Evolutionary conservation across 1,140 invertebrate genomes (phyloP), one percentile per base, ranked within the genome.

Genomic region (Lordiphosa stackelbergi): DNA sequence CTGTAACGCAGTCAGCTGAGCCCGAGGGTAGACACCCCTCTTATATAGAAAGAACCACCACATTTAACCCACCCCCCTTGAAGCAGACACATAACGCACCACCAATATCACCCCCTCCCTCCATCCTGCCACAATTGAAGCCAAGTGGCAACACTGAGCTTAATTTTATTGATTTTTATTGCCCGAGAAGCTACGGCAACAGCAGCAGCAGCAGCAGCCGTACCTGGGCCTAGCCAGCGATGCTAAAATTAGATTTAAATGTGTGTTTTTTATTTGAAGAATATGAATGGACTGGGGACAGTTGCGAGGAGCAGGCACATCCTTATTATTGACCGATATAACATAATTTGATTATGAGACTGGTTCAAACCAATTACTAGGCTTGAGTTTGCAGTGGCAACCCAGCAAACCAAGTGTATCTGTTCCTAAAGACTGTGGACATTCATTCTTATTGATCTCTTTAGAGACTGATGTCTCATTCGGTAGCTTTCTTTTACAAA

Each of bases 121-220:
- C 28, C 16, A 11, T 4, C 11, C 16, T 16, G 34, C 40, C 46
- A 40, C 40, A 43, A 56, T 53, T 49, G 46, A 53, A 66, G 64
- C 57, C 41, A 73, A 69, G 53, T 73, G 75, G 70, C 75, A 79
- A 36, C 73, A 74, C 75, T 69, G 63, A 64, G 72, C 75, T 77
- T 77, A 73, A 62, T 62, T 59, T 59, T 83, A 81, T 81, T 69
- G 75, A 81, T 81, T 81, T 81, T 83, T 45, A 38, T 35, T 28
- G 34, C 42, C 42, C 42, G 28, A 31, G 28, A 7, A 31, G 28
- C 28, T 8, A 31, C 28, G 8, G 35, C 48, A 19, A 19, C 19
- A 22, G 5, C 11, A 40, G 19, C n/a, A n/a, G n/a, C n/a, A n/a
- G 19, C 37, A 36, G 36, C 41, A 48, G 34, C 19, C 41, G 55